Conservation (phyloP, 2,113 vertebrate species). For the Scytalopus superciliaris region DNA sequence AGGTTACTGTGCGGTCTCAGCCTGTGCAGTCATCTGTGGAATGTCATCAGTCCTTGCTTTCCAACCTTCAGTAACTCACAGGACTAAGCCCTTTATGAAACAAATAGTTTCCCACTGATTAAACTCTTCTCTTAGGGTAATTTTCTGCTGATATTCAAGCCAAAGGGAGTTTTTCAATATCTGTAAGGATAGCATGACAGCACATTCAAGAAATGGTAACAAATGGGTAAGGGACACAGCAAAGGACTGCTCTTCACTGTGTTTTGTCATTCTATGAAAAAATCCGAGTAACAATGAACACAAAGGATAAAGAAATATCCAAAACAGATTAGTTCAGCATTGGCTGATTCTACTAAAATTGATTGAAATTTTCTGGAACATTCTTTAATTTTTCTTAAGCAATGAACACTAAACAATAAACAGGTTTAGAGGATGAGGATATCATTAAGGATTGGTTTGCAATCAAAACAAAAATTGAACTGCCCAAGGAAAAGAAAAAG, state of each 20-base stretch:
- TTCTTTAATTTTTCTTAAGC: conserved; percentile 18
- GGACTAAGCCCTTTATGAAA: background rate
- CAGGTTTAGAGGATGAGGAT: background rate
- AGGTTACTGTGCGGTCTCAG: background rate
- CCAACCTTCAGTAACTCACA: background rate
- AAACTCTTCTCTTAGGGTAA: background rate
- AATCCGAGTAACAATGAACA: background rate
- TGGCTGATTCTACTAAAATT: background rate
- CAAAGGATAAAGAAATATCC: background rate
- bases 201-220: background rate
- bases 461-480: background rate
- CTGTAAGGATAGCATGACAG: background rate
- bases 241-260: background rate
- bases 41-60: accelerated
- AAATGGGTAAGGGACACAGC: background rate
- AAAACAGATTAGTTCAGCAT: background rate
- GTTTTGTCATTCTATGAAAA: background rate
- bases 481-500: background rate
- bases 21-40: background rate
- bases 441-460: background rate
- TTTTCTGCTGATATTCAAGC: background rate
- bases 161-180: background rate
- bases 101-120: background rate
- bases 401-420: background rate
- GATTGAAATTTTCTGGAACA: background rate